These are phyloP conservation scores for Perca fluviatilis DNA, from an alignment of 2,113 vertebrate genomes.

Conservation along the genomic window DNA sequence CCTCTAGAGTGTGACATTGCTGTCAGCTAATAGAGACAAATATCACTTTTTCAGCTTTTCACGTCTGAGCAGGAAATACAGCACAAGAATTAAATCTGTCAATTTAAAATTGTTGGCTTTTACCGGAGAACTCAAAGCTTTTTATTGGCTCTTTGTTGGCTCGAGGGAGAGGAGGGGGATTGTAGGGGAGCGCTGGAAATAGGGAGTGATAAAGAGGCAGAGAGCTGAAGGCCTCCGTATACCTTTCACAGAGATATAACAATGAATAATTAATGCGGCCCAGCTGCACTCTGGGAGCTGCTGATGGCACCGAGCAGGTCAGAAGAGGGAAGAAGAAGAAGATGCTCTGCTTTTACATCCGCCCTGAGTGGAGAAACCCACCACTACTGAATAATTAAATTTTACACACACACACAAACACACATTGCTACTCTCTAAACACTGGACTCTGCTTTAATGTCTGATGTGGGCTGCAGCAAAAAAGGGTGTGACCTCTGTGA, in stretches of 20 bases:
- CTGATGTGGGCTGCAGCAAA: slow-evolving; percentile 12
- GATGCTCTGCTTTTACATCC: slow-evolving; percentile 61
- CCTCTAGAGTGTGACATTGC: not conserved
- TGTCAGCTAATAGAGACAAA: slow-evolving; percentile 13
- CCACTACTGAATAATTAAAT: slow-evolving; percentile 71
- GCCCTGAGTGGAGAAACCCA: slow-evolving; percentile 49
- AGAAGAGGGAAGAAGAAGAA: slow-evolving; percentile 35
- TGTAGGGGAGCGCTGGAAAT: not conserved
- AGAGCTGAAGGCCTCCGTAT: slow-evolving; percentile 28
- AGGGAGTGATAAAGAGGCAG: slow-evolving; percentile 37
- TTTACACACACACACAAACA: slow-evolving; percentile 21
- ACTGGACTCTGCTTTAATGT: slow-evolving; percentile 34
- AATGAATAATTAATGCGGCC: slow-evolving; percentile 69
- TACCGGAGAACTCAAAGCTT: not conserved
- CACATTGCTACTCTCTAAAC: slow-evolving; percentile 11
- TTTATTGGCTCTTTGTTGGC: slow-evolving; percentile 14
- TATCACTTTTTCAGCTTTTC: slow-evolving; percentile 10
- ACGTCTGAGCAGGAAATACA: not conserved
- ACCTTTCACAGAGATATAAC: slow-evolving; percentile 52
- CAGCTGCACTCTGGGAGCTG: slow-evolving; percentile 57
- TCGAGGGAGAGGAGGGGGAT: not conserved
- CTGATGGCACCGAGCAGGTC: slow-evolving; percentile 62
- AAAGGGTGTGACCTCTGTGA: slow-evolving; percentile 38
- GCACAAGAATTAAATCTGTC: not conserved
- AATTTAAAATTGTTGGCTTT: slow-evolving; percentile 9